Conservation (phyloP, 2,888 invertebrate species). For the Cantharis lateralis region DNA sequence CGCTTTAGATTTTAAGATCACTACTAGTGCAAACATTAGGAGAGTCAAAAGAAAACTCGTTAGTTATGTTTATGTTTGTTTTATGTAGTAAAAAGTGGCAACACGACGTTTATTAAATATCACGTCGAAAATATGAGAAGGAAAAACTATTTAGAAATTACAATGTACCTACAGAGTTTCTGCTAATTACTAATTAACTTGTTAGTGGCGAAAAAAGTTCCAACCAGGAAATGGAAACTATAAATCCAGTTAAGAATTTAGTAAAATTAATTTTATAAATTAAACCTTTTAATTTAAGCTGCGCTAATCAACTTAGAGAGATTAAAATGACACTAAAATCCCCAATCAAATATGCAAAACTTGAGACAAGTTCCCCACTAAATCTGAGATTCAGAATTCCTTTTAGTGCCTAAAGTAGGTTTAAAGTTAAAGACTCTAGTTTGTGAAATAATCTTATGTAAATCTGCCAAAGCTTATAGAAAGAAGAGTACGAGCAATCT, state of each 20-base stretch:
- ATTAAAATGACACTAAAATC: constrained; percentile 41
- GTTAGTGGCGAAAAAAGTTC: not conserved
- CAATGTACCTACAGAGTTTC: not conserved
- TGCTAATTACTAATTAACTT: not conserved
- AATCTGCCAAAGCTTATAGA: constrained; percentile 47
- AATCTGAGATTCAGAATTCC: constrained; percentile 41
- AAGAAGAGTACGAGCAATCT: constrained; percentile 22
- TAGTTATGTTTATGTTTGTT: not conserved
- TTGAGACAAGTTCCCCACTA: constrained; percentile 32
- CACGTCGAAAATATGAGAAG: not conserved
- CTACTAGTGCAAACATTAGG: not conserved
- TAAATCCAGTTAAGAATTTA: not conserved
- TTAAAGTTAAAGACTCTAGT: constrained; percentile 54
- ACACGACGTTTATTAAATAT: not conserved
- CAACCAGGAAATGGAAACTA: not conserved
- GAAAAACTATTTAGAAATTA: not conserved
- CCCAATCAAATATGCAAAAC: constrained; percentile 41
- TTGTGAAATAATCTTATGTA: constrained; percentile 57
- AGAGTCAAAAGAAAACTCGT: not conserved
- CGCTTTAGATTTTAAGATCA: not conserved
- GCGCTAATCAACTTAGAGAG: constrained; percentile 36
- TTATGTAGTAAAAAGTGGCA: not conserved
- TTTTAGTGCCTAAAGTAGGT: constrained; percentile 51
- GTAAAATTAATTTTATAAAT: constrained; percentile 30
- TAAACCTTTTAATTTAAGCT: constrained; percentile 35